Evolutionary conservation across 2,888 invertebrate species (phyloP), one percentile per base, ranked within the genome.

Genomic region (Xestobium rufovillosum): DNA sequence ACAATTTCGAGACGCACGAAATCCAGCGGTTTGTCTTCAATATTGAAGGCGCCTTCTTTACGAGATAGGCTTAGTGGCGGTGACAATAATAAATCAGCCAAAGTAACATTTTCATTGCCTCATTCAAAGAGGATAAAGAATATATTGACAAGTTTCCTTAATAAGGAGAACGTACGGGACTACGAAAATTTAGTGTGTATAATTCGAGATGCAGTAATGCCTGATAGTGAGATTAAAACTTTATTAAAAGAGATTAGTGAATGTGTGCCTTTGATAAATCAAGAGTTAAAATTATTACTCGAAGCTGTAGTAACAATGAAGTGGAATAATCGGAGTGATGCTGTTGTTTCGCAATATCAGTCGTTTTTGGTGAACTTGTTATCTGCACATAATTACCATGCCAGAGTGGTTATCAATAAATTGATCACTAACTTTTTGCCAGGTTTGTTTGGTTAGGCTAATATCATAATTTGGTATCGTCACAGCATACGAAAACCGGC

Each of bases 361-460:
- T 70, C 72, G 28, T 79, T 84, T 53, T 57, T 82, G 17, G 63
- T 78, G 19, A 79, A 81, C 61, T 65, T 84, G 31, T 66, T 83
- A 36, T 75, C 80, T 28, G 78, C 80, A 2, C 81, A 83, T 48
- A 76, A 73, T 45, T 72, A 73, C 55, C 78, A 82, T 58, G 69
- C 76, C 3, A 72, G 72, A 45, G 67, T 71, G 48, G 75, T 76
- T 6, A 67, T 83, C 27, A 67, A 71, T 31, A 75, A 72, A 53
- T 60, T 83, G 34, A 67, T 83, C n/a, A 52, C 60, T 17, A 64
- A 71, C 29, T 82, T 83, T 64, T 63, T 72, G 52, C 72, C 75
- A 49, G 65, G 75, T 76, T 35, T 16, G 35, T 12, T 19, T 19
- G n/a, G 6, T 19, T 19, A 6, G n/a, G 6, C n/a, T 19, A n/a